Base-by-base conservation (phyloP, 2,888 invertebrate species). In the Cataglyphis livida region DNA sequence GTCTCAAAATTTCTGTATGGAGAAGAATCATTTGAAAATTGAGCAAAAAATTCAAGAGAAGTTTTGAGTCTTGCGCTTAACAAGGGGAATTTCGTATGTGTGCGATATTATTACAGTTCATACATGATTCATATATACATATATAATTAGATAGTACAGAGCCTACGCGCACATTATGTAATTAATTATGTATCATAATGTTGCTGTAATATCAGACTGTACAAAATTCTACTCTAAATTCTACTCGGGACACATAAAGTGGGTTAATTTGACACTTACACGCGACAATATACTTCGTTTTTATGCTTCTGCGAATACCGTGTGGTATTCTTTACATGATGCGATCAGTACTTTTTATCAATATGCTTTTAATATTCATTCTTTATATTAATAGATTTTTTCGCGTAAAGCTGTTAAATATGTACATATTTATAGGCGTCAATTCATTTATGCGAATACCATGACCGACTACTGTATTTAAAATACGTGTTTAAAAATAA, bases 251-350 rank as follows among this genome's bases (percentile, higher is more conserved):
- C 59, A 44, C 73, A 64, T 35, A 68, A 88, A 88, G 66, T 87
- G 83, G 88, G 89, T 88, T 88, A 88, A 88, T 85, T 85, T 85
- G 81, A 57, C 65, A 85, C 78, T 85, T 81, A 76, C 84, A 89
- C 76, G 84, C 82, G 81, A 73, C 32, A 68, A 82, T 57, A 79
- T 83, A 76, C n/a, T 32, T 84, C 51, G 73, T 41, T 57, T 51
- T 59, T 15, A 74, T 74, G n/a, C 38, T 66, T 35, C 66, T 51
- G 62, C 75, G 66, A 59, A 44, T 61, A 68, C 66, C 76, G 28
- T 54, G 51, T 28, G 18, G 9, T n/a, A 21, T 70, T 48, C 70
- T 35, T 25, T 21, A 41, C 68, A 32, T 44, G 68, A 41, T 44
- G 44, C n/a, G 9, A 73, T 59, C n/a, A 15, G 18, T 15, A 59